A percentile compares a stretch with the other conserved stretches of the same genome.
These are phyloP conservation scores for Synodontis membranacea DNA, from an alignment of 2,113 vertebrate genomes.

Conservation along the genomic window DNA sequence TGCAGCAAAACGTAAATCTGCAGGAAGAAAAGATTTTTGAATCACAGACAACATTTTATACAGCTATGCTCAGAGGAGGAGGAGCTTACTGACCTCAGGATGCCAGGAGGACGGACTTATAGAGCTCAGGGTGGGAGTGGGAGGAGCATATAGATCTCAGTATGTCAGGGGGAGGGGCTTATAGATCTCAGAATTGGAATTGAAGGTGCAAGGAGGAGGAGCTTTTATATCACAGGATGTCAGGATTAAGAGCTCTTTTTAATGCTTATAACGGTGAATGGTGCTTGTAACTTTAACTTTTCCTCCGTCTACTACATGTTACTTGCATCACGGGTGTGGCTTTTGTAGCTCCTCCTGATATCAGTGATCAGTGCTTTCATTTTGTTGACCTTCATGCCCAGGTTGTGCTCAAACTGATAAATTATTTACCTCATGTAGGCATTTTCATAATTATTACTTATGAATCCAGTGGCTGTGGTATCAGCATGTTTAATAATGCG, in stretches of 20 bases:
- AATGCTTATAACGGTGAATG: background rate
- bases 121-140: background rate
- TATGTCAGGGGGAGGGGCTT: background rate
- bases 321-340: background rate
- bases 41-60: no score
- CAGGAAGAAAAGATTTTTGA: background rate
- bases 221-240: background rate
- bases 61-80: background rate
- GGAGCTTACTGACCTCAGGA: background rate
- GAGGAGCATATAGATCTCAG: background rate
- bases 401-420: background rate
- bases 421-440: background rate
- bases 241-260: background rate
- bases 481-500: background rate
- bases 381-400: background rate
- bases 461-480: background rate
- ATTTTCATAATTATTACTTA: background rate
- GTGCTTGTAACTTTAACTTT: background rate
- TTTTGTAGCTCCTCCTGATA: background rate
- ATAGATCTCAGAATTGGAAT: background rate
- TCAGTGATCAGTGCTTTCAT: background rate
- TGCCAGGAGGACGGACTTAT: background rate
- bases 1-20: conserved; percentile 6
- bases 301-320: background rate
- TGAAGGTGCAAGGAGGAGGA: background rate